Base-by-base conservation (phyloP, 2,113 vertebrate species). In the Apus apus region DNA sequence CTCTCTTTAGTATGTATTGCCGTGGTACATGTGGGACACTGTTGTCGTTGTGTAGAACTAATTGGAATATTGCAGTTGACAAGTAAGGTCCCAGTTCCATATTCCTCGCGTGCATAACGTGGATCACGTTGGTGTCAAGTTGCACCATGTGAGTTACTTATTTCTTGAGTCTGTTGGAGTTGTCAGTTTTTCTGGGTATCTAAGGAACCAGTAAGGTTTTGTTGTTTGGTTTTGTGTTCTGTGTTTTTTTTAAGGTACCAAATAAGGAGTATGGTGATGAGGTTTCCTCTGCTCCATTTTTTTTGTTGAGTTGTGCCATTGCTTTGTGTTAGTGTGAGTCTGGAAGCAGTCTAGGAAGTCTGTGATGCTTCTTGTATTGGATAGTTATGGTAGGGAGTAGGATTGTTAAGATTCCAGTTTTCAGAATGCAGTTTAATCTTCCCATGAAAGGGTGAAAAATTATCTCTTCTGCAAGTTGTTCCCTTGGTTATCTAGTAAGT, bases 151-250 rank as follows among this genome's bases (percentile, higher is more conserved):
- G 64, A 45, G 27, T 57, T 34, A 34, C 8, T 32, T 30, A 5
- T 14, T 53, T 67, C 45, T 68, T 43, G 13, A 26, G 5, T 34
- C n/a, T 38, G 30, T 40, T 36, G 43, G 45, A 45, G 29, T 34
- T 0, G 0, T 74, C 10, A 15, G 1, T 61, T 80, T 30, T 61
- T 58, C 19, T 27, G 11, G 29, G n/a, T 67, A 6, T 66, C 21
- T 57, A 22, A 64, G 62, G 25, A 82, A 68, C 82, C 14, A 70
- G 34, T 48, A 90, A 70, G 38, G 21, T 91, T 83, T 58, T 27
- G 7, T 65, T 73, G 40, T 6, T 46, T 87, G 32, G 2, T 72
- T 81, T 88, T 73, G 17, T 74, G 26, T 48, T n/a, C n/a, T 85
- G 57, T 53, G 36, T 67, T 73, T 57, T 60, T 90, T 85, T 64